A percentile compares a stretch with the other conserved stretches of the same genome.
Evolutionary conservation across 2,797 vertebrate genomes (phyloP).

Genomic region (Crypturellus tataupa): DNA sequence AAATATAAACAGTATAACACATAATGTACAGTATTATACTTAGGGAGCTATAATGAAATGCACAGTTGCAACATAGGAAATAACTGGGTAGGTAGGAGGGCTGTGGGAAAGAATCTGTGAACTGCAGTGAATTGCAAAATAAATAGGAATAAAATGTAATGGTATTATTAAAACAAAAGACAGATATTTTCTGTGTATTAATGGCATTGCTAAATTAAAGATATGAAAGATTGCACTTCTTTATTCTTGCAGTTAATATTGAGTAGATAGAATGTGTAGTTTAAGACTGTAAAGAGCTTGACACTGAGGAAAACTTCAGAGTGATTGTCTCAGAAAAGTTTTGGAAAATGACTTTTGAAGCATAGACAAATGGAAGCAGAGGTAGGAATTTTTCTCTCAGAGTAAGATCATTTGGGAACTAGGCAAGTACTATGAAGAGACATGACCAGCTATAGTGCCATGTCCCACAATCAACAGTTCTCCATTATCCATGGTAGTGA

Average conservation of each 20-base stretch:
- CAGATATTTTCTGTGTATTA: neutral
- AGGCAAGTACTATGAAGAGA: neutral
- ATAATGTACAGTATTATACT: neutral
- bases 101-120: neutral
- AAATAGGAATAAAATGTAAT: neutral
- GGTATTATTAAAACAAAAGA: neutral
- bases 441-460: neutral
- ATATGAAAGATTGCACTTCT: rapidly evolving
- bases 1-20: neutral
- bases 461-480: neutral
- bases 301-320: neutral
- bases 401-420: neutral
- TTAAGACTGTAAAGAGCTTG: neutral
- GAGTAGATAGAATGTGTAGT: neutral
- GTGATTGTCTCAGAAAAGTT: neutral
- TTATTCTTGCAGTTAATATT: neutral
- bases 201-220: neutral
- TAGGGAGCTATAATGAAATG: neutral
- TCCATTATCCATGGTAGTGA: neutral
- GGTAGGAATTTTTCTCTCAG: neutral
- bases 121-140: neutral
- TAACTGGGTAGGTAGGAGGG: neutral
- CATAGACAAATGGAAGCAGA: neutral
- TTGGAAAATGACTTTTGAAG: neutral
- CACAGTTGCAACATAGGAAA: neutral